phyloP scores from a whole-genome alignment of 2,797 vertebrate species.

The Pelobates cultripes region DNA sequence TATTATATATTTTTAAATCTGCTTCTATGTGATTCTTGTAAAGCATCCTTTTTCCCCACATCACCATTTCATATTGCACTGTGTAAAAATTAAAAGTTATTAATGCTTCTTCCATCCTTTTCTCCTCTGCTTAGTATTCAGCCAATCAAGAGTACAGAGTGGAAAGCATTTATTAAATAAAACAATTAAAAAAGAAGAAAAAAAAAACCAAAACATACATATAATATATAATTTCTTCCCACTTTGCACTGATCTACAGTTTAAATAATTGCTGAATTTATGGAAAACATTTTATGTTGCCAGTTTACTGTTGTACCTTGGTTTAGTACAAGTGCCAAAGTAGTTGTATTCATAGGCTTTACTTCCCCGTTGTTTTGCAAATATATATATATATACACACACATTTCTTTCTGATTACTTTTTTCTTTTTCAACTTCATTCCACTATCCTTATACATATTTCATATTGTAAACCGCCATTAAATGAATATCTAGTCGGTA shows the following conservation, averaged over 20 bases:
- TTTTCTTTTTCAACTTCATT: too few species aligned
- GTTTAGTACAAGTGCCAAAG: conserved; percentile 40
- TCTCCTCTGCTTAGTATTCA: not conserved
- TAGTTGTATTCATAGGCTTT: not conserved
- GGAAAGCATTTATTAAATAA: too few species aligned
- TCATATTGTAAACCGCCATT: too few species aligned
- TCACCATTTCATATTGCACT: conserved; percentile 47
- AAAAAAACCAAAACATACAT: too few species aligned
- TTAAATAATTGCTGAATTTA: not conserved
- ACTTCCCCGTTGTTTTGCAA: not conserved
- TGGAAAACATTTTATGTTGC: not conserved
- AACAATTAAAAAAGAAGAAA: too few species aligned
- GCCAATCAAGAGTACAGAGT: not conserved
- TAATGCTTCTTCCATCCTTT: not conserved
- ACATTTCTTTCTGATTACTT: too few species aligned
- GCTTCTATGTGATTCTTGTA: conserved; percentile 42
- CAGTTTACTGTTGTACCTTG: not conserved
- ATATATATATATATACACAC: too few species aligned
- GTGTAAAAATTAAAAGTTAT: conserved; percentile 29
- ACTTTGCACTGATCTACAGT: not conserved
- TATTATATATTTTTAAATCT: conserved; percentile 39
- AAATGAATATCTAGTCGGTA: too few species aligned
- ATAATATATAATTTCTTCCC: not conserved
- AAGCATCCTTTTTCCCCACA: conserved; percentile 12
- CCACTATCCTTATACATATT: too few species aligned